Conservation (phyloP, 2,113 vertebrate genomes). For the Sinocyclocheilus rhinocerous region DNA sequence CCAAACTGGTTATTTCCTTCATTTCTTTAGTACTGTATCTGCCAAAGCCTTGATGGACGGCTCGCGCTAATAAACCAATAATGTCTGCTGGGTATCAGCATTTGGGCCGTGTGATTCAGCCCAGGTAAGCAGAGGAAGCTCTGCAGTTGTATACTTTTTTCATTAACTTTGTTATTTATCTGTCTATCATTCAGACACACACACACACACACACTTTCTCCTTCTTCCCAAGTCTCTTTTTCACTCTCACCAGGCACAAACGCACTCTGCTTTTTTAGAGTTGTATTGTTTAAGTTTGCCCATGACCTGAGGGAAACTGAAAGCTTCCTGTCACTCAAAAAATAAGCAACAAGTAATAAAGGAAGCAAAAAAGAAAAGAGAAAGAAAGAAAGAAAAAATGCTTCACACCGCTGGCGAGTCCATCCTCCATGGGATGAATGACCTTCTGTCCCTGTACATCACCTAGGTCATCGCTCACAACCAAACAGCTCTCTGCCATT, state of each 20-base stretch:
- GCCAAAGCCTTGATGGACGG: constrained; percentile 20
- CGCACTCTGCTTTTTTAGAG: constrained; percentile 31
- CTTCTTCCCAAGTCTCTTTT: neutral
- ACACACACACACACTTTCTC: neutral
- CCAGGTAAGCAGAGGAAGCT: neutral
- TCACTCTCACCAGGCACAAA: constrained; percentile 27
- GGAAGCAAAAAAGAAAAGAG: constrained; percentile 38
- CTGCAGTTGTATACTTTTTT: constrained; percentile 4
- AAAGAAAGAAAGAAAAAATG: constrained; percentile 56
- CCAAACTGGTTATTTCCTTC: neutral
- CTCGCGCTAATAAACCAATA: constrained; percentile 21
- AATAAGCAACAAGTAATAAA: constrained; percentile 62
- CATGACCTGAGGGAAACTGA: constrained; percentile 63
- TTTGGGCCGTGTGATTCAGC: neutral
- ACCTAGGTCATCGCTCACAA: neutral
- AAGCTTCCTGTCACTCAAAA: constrained; percentile 70
- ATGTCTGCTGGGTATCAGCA: constrained; percentile 1
- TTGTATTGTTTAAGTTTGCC: constrained; percentile 59
- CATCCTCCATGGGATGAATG: constrained; percentile 63
- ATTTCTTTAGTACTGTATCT: constrained; percentile 29
- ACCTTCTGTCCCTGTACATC: constrained; percentile 55
- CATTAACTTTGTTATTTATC: constrained; percentile 33
- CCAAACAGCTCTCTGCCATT: neutral
- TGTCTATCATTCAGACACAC: neutral
- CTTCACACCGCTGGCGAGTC: constrained; percentile 72